Percentiles rank a stretch among this genome's conserved stretches.
Evolutionary conservation across 2,113 vertebrate species (phyloP).

Genomic region (Salminus brasiliensis): DNA sequence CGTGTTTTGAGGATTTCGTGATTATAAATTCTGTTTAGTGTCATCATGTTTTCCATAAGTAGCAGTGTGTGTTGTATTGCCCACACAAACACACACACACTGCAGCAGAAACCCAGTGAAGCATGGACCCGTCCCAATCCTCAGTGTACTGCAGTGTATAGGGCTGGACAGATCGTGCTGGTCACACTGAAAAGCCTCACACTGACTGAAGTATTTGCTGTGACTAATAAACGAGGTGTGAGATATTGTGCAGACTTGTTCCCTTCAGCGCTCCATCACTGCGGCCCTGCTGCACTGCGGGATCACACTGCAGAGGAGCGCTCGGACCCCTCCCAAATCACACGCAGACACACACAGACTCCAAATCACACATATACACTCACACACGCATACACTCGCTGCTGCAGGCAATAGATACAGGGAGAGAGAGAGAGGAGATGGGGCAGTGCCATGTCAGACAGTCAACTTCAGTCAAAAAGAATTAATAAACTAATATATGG

Average conservation of each 20-base stretch:
- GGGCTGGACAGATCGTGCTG: background rate
- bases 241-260: background rate
- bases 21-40: background rate
- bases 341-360: background rate
- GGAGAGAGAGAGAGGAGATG: too few relatives aligned
- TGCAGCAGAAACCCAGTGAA: conserved; percentile 13
- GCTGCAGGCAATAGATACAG: too few relatives aligned
- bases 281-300: background rate
- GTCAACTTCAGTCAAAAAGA: too few relatives aligned
- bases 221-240: too few relatives aligned
- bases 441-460: too few relatives aligned
- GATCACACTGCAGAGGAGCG: background rate
- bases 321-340: background rate
- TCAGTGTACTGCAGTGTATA: background rate
- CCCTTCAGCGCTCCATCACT: background rate
- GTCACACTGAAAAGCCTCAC: too few relatives aligned
- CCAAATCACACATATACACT: too few relatives aligned
- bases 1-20: background rate
- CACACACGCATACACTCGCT: background rate
- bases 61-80: background rate
- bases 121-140: conserved; percentile 16
- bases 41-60: background rate
- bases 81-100: background rate
- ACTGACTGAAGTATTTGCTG: too few relatives aligned
- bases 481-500: too few relatives aligned